Percentiles rank a stretch among this genome's conserved stretches.
phyloP scores from a whole-genome alignment of 2,888 invertebrate genomes.

The Itoplectis maculator region DNA sequence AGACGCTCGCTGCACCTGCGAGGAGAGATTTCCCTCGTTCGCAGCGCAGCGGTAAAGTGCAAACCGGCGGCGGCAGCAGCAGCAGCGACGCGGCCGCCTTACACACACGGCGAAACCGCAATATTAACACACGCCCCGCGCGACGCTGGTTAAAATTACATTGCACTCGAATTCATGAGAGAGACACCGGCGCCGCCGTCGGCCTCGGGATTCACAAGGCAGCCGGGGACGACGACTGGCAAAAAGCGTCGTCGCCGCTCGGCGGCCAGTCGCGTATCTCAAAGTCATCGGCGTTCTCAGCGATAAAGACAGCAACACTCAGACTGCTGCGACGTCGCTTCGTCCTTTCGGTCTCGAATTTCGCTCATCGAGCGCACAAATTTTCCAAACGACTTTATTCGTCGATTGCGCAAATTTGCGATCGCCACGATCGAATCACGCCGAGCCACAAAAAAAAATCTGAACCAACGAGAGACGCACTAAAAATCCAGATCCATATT shows the following conservation, averaged over 20 bases:
- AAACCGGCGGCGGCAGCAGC: too few species aligned
- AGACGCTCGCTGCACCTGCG: constrained; percentile 53
- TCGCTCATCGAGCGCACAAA: too few species aligned
- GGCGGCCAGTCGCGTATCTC: constrained; percentile 8
- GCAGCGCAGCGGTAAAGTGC: background rate
- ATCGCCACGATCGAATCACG: too few species aligned
- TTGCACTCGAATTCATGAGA: constrained; percentile 17
- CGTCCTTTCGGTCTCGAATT: too few species aligned
- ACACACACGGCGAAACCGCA: constrained; percentile 8
- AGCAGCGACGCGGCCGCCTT: too few species aligned
- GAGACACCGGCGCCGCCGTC: background rate
- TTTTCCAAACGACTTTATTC: too few species aligned
- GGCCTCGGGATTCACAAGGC: constrained; percentile 18
- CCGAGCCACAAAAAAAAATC: too few species aligned
- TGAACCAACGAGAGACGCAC: too few species aligned
- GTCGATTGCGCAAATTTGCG: too few species aligned
- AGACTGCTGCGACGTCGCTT: too few species aligned
- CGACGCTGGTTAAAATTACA: background rate
- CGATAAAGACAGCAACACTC: background rate
- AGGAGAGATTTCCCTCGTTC: constrained; percentile 62
- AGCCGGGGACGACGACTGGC: background rate
- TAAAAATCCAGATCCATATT: too few species aligned
- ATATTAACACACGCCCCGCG: constrained; percentile 11
- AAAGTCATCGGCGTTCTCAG: constrained; percentile 12
- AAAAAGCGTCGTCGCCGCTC: background rate